Conservation (phyloP, 2,797 vertebrate species). For the Phoeniculus purpureus region DNA sequence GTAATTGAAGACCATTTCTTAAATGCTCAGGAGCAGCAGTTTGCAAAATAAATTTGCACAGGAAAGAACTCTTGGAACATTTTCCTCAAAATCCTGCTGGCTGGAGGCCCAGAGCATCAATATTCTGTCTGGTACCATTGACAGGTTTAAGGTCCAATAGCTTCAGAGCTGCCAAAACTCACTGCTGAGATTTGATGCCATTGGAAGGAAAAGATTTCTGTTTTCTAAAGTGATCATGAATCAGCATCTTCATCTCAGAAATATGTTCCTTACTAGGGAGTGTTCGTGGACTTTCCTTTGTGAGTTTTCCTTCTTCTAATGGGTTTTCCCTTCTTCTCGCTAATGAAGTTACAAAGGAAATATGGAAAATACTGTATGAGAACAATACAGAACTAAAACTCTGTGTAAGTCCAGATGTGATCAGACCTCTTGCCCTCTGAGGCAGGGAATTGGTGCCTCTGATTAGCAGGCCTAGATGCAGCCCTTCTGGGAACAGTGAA, state of each 20-base stretch:
- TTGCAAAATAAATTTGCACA: neutral
- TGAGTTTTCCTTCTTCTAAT: neutral
- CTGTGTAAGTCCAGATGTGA: neutral
- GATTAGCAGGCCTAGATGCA: neutral
- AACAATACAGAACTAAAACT: neutral
- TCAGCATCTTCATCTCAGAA: neutral
- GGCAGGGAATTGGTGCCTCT: neutral
- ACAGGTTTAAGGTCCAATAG: conserved; percentile 33
- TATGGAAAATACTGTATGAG: neutral
- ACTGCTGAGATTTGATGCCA: neutral
- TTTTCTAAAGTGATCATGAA: neutral
- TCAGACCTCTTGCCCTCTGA: neutral
- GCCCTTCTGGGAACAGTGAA: neutral
- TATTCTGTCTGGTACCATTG: conserved; percentile 18
- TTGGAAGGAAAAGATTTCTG: neutral
- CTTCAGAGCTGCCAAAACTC: neutral
- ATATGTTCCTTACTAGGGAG: neutral
- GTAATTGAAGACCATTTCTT: neutral
- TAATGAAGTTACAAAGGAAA: neutral
- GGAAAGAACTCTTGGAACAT: conserved; percentile 24
- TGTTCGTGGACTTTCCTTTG: neutral
- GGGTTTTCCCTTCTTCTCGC: neutral
- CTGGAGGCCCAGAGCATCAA: conserved; percentile 19
- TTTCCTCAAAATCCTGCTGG: neutral
- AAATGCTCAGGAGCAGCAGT: neutral